Conservation (phyloP, 2,113 vertebrate species). For the Sebastes schlegelii region DNA sequence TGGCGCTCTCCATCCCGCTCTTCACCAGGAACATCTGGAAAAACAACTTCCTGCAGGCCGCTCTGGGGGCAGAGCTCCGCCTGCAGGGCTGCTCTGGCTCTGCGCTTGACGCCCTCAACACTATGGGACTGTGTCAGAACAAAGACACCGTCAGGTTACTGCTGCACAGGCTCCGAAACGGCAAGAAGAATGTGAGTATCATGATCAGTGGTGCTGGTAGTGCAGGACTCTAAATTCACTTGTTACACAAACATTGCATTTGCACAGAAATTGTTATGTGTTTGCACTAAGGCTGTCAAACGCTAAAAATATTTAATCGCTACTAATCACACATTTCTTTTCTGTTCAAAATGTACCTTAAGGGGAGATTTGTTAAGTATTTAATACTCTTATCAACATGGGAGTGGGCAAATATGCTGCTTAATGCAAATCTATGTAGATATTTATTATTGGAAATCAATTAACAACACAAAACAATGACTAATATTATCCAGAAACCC, state of each 20-base stretch:
- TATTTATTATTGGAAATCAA: no score
- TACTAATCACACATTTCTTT: no score
- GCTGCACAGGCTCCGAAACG: slow-evolving; percentile 60
- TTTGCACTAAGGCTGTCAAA: background rate
- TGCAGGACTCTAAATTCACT: no score
- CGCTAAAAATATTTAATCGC: no score
- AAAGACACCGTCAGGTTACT: slow-evolving; percentile 74
- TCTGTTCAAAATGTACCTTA: no score
- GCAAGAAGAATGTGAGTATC: slow-evolving; percentile 61
- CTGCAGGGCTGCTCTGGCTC: slow-evolving; percentile 73
- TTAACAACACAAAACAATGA: no score
- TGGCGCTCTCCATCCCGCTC: slow-evolving; percentile 74
- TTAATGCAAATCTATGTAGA: no score
- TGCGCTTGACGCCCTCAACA: slow-evolving; percentile 74
- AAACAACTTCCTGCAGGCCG: slow-evolving; percentile 77
- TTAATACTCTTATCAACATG: no score
- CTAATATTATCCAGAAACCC: no score
- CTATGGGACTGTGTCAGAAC: slow-evolving; percentile 79
- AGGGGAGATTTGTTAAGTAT: no score
- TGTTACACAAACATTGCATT: background rate
- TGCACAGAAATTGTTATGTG: background rate
- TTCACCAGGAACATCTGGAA: slow-evolving; percentile 81
- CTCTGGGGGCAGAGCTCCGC: slow-evolving; percentile 75
- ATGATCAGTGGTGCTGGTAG: background rate
- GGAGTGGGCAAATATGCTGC: no score